Evolutionary conservation across 2,113 vertebrate genomes (phyloP), one percentile per base, ranked within the genome.

Genomic region (Siniperca chuatsi): DNA sequence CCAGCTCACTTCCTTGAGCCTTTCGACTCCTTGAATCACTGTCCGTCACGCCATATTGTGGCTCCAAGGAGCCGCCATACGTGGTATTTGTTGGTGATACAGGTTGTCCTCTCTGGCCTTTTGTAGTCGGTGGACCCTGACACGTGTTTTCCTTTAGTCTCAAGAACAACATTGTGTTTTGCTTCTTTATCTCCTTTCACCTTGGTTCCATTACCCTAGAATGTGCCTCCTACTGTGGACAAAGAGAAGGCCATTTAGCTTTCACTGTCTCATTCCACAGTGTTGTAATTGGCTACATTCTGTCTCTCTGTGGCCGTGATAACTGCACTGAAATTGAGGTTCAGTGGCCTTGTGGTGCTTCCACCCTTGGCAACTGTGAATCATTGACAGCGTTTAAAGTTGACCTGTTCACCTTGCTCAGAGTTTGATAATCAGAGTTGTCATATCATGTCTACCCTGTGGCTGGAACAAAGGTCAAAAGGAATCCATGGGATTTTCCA

Each of bases 161-260:
- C 77, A 81, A 66, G 42, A 75, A 88, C 61, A 77, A 23, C 25
- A 61, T 76, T 71, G 73, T 74, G 29, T 83, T 75, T 72, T 71
- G 42, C 8, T 54, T 58, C 65, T 87, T 91, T 77, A 78, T 88
- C 70, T 79, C 70, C 16, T 80, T 77, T 87, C 54, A 78, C 74
- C 68, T 80, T 57, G 40, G 58, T 74, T 86, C 84, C 40, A 83
- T 90, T 87, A 78, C 64, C 29, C 0, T 44, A 44, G 75, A 89
- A 82, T 75, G 57, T 44, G 69, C 69, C 71, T 42, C 71, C 72
- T 44, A 8, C 62, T 68, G 35, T 79, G 80, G 83, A 80, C 52
- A 82, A 90, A 84, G 75, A 62, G 37, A 75, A 88, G 71, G 75
- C 85, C 81, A 18, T 90, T 93, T 89, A 76, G 78, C 79, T 37